Conservation (phyloP, 1,140 invertebrate species). For the Trichonephila clavata region DNA sequence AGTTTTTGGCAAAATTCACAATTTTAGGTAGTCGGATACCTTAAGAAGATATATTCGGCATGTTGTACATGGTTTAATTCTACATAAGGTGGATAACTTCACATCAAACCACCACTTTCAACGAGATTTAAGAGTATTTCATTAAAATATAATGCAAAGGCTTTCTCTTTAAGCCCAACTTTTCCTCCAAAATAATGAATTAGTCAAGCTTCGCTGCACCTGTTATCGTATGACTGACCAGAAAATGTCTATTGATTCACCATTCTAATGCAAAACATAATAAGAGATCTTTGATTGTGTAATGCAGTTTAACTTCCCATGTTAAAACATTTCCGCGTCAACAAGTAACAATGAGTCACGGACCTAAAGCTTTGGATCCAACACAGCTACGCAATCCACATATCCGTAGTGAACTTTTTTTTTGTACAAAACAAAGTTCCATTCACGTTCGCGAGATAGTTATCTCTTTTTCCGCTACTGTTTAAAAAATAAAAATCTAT, state of each 20-base stretch:
- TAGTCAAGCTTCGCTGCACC: background rate
- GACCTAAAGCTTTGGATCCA: background rate
- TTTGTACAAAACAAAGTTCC: background rate
- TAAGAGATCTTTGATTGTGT: background rate
- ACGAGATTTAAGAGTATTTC: background rate
- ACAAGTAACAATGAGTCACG: background rate
- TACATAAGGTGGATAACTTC: background rate
- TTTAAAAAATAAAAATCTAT: too few relatives aligned
- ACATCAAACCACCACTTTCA: background rate
- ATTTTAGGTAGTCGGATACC: too few relatives aligned
- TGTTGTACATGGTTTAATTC: too few relatives aligned
- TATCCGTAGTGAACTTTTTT: background rate
- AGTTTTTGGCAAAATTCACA: too few relatives aligned
- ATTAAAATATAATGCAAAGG: background rate
- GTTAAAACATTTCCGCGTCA: conserved; percentile 15
- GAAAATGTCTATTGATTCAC: background rate
- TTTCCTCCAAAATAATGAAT: background rate
- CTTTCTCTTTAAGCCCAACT: background rate
- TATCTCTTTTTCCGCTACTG: background rate
- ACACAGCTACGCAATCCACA: background rate
- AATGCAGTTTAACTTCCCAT: conserved; percentile 28
- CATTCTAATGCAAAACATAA: background rate
- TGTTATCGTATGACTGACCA: background rate
- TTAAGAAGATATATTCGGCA: too few relatives aligned
- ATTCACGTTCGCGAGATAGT: background rate